A percentile compares a stretch with the other conserved stretches of the same genome.
These are phyloP conservation scores for Anolis sagrei DNA, from an alignment of 2,113 vertebrate species.

Conservation along the genomic window DNA sequence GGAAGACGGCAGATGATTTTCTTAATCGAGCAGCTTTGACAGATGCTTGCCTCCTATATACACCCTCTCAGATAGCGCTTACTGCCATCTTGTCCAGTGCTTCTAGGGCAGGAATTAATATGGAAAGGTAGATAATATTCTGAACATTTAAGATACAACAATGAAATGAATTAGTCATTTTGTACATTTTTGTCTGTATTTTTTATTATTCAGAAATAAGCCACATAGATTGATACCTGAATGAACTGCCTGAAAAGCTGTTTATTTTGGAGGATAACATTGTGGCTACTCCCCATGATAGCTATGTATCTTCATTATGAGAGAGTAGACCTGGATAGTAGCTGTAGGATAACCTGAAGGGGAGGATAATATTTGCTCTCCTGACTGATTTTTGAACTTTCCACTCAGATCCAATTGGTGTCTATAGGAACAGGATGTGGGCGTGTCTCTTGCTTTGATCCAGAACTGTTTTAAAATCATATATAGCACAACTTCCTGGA, in stretches of 20 bases:
- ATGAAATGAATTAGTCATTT: not conserved
- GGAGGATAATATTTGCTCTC: no score
- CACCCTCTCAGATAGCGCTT: conserved; percentile 92
- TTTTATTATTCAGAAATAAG: not conserved
- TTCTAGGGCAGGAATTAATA: conserved; percentile 88
- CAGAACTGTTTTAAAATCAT: not conserved
- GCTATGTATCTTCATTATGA: no score
- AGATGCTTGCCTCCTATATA: conserved; percentile 88
- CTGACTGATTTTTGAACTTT: no score
- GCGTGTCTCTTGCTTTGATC: no score
- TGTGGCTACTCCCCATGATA: no score
- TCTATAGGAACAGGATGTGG: no score
- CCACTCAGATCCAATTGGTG: no score
- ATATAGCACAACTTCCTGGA: not conserved
- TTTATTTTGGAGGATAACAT: not conserved
- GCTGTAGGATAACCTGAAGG: no score
- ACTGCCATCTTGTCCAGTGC: conserved; percentile 89
- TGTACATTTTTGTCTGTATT: not conserved
- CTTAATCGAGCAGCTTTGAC: conserved; percentile 88
- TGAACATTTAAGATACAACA: not conserved
- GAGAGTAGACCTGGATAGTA: no score
- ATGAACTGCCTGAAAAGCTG: not conserved
- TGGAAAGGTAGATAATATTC: conserved; percentile 86
- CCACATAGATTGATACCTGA: not conserved
- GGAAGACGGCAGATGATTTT: conserved; percentile 94